Evolutionary conservation across 1,140 invertebrate genomes (phyloP).

Genomic region (Tetramorium simillimum): DNA sequence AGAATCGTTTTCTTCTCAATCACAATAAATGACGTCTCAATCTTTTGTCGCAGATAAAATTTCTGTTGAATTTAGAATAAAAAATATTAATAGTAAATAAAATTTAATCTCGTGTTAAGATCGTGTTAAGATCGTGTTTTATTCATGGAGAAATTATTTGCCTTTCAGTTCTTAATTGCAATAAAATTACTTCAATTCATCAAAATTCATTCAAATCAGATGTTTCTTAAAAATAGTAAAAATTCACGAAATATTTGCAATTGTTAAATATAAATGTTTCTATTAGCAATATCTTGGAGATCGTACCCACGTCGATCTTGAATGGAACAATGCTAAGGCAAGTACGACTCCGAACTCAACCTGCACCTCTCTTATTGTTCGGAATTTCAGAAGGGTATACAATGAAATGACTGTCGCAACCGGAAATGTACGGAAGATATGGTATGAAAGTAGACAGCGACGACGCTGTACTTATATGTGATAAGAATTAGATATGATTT

Average conservation of each 20-base stretch:
- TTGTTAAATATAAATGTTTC: neutral
- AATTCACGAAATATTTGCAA: neutral
- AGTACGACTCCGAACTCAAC: neutral
- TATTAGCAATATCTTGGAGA: neutral
- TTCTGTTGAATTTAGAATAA: conserved; percentile 8
- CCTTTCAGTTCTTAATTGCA: neutral
- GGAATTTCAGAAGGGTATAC: conserved; percentile 41
- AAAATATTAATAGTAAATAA: neutral
- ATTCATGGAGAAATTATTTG: neutral
- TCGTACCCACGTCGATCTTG: neutral
- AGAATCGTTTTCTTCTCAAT: conserved; percentile 22
- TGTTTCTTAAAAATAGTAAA: neutral
- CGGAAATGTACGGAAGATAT: conserved; percentile 64
- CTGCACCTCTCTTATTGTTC: neutral
- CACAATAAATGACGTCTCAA: neutral
- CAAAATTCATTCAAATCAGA: neutral
- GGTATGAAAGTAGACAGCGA: conserved; percentile 11
- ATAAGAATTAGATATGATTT: conserved; percentile 53
- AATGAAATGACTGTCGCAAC: conserved; percentile 56
- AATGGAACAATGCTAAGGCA: neutral
- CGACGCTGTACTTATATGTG: conserved; percentile 5
- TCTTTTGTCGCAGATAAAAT: neutral
- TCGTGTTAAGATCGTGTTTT: neutral
- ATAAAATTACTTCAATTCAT: neutral
- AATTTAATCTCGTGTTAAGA: neutral